phyloP scores from a whole-genome alignment of 2,888 invertebrate species.

The Dusona sp. region DNA sequence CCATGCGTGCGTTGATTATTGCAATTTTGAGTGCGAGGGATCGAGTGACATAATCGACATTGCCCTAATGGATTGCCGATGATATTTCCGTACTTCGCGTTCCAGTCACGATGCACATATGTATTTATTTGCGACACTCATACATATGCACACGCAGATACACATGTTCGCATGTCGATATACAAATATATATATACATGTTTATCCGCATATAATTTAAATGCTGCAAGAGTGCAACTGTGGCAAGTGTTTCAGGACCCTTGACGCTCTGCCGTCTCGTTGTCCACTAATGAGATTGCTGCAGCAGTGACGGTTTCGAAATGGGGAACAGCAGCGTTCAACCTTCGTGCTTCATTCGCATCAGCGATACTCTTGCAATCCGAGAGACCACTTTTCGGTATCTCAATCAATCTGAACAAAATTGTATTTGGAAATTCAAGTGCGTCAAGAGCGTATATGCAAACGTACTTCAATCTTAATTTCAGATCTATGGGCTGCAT shows the following conservation, averaged over 20 bases:
- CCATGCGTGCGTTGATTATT: slow-evolving; percentile 44
- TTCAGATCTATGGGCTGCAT: neutral
- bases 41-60: slow-evolving; percentile 67
- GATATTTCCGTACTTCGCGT: slow-evolving; percentile 54
- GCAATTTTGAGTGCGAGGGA: slow-evolving; percentile 62
- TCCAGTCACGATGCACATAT: neutral
- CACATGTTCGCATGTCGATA: neutral
- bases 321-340: neutral
- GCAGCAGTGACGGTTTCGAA: neutral
- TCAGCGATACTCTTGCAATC: slow-evolving; percentile 38
- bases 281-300: slow-evolving; percentile 66
- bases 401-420: slow-evolving; percentile 30
- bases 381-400: slow-evolving; percentile 12
- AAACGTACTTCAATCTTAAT: neutral
- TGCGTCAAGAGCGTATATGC: neutral
- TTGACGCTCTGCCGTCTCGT: slow-evolving; percentile 56
- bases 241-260: slow-evolving; percentile 63
- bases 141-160: neutral
- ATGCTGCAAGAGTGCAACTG: slow-evolving; percentile 36
- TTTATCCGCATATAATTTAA: neutral
- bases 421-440: slow-evolving; percentile 29
- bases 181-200: neutral
- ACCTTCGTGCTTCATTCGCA: slow-evolving; percentile 47
- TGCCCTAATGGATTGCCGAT: slow-evolving; percentile 65
- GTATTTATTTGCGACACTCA: slow-evolving; percentile 3